Base-by-base conservation (phyloP, 2,888 invertebrate genomes). In the Arge pagana region DNA sequence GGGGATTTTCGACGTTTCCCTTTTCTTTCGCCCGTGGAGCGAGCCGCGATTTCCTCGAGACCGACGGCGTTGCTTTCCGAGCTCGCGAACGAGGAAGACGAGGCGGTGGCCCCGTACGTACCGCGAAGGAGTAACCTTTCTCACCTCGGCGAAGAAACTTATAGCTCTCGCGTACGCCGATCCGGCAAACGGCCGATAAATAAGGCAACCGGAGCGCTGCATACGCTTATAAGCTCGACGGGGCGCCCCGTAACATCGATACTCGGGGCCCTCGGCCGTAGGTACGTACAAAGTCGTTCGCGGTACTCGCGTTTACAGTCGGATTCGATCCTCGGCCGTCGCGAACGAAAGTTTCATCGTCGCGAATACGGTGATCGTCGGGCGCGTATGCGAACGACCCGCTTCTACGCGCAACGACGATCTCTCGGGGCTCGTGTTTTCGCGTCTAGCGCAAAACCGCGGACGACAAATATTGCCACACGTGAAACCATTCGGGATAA, bases 181-280 rank as follows among this genome's bases (percentile, higher is more conserved):
- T 45, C 31, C 45, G 5, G 30, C 45, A 45, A 45, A 45, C 45
- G 45, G 35, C 33, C 45, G 16, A 45, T 45, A 45, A 45, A 45
- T 45, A 45, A 33, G 40, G 23, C n/a, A n/a, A 39, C 24, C n/a
- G 11, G 40, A 4, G n/a, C 33, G 45, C 4, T 45, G 45, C 45
- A 45, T 45, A 45, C 45, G 45, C 15, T 45, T 45, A 45, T 11
- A n/a, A 33, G 23, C 40, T 5, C 45, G 24, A 26, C 45, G 45
- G 45, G 45, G 33, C 24, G 45, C 45, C 33, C 28, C 28, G 10
- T 26, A 10, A 26, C 8, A 8, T 26, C n/a, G n/a, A n/a, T 26
- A 30, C 8, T 26, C 33, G 33, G 45, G 21, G 31, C 21, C 33
- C 11, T 16, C 10, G n/a, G n/a, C n/a, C 33, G 15, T 10, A 23